phyloP scores from a whole-genome alignment of 2,888 invertebrate species.

The Pristionchus mayeri region DNA sequence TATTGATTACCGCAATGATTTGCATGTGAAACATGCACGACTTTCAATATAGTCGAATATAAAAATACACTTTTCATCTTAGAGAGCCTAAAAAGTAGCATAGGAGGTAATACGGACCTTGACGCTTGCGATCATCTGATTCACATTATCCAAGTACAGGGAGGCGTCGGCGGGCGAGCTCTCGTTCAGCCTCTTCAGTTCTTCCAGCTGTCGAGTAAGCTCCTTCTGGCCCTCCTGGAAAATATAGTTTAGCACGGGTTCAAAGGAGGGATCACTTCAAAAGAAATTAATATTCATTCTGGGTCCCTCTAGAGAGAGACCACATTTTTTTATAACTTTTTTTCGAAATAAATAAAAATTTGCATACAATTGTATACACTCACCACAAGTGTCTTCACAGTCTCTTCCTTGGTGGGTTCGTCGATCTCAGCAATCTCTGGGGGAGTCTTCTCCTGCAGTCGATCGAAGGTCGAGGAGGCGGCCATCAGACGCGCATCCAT shows the following conservation, averaged over 20 bases:
- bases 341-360: no score
- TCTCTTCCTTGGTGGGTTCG: constrained; percentile 42
- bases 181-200: constrained; percentile 46
- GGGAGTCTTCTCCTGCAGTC: constrained; percentile 38
- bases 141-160: constrained; percentile 45
- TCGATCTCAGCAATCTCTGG: constrained; percentile 8
- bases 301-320: no score
- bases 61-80: background rate
- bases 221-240: constrained; percentile 46
- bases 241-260: no score
- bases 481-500: constrained; percentile 40
- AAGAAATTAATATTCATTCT: no score
- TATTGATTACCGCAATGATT: background rate
- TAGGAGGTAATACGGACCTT: background rate
- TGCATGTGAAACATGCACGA: no score
- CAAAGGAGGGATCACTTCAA: no score
- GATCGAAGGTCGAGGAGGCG: constrained; percentile 38
- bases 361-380: no score
- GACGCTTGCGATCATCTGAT: constrained; percentile 40
- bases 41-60: no score
- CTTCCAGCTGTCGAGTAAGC: constrained; percentile 21
- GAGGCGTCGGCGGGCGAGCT: constrained; percentile 36
- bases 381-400: constrained; percentile 2
- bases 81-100: no score
- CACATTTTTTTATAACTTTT: no score